Evolutionary conservation across 2,888 invertebrate species (phyloP).

Genomic region (Acronicta psi): DNA sequence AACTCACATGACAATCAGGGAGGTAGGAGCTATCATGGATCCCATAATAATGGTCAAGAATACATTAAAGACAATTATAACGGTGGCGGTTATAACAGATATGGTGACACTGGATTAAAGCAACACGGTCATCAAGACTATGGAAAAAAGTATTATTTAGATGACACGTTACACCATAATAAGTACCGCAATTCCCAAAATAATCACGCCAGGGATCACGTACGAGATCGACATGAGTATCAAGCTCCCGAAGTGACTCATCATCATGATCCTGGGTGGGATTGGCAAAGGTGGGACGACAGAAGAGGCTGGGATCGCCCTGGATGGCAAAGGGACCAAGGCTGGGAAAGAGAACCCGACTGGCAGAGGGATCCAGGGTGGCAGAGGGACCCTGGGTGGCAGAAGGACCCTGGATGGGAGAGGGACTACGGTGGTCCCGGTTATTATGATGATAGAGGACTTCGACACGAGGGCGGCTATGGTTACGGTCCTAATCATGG

Average conservation of each 20-base stretch:
- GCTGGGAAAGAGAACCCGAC: slow-evolving; percentile 64
- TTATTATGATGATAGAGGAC: slow-evolving; percentile 80
- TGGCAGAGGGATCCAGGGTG: slow-evolving; percentile 57
- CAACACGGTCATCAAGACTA: slow-evolving; percentile 80
- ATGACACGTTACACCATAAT: slow-evolving; percentile 80
- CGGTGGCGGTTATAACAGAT: slow-evolving; percentile 77
- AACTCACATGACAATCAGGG: slow-evolving; percentile 82
- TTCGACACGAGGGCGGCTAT: slow-evolving; percentile 80
- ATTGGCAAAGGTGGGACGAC: slow-evolving; percentile 75
- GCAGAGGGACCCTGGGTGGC: slow-evolving; percentile 62
- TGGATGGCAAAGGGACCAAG: slow-evolving; percentile 63
- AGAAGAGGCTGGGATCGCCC: slow-evolving; percentile 68
- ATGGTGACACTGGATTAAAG: slow-evolving; percentile 80
- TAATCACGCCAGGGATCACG: slow-evolving; percentile 76
- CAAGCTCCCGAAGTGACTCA: slow-evolving; percentile 64
- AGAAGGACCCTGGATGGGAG: slow-evolving; percentile 58
- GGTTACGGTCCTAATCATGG: slow-evolving; percentile 80
- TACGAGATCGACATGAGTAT: slow-evolving; percentile 75
- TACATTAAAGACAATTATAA: slow-evolving; percentile 77
- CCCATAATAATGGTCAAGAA: slow-evolving; percentile 82
- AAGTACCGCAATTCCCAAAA: slow-evolving; percentile 80
- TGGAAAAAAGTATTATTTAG: slow-evolving; percentile 83
- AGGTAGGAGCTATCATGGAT: slow-evolving; percentile 79
- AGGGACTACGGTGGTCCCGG: slow-evolving; percentile 80
- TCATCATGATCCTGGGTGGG: slow-evolving; percentile 74